Conservation (phyloP, 92 coral and sea anemone species). For the Porites rus region DNA sequence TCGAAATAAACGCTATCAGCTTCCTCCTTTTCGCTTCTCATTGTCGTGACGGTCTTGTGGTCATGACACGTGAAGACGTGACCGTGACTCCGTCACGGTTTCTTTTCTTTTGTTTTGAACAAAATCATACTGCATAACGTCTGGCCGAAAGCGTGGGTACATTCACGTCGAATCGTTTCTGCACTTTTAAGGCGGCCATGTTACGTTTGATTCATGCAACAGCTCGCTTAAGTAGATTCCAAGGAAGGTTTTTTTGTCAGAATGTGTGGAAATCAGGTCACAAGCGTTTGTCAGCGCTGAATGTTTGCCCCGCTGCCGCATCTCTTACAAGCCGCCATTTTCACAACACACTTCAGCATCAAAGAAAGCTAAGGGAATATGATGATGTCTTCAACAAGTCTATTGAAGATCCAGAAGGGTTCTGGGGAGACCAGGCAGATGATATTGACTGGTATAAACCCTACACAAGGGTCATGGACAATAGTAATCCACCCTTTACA, state of each 20-base stretch:
- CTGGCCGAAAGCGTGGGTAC: neutral
- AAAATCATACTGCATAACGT: too few relatives aligned
- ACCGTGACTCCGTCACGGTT: conserved; percentile 3
- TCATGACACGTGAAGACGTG: neutral
- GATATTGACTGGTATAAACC: conserved; percentile 95
- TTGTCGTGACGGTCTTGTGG: too few relatives aligned
- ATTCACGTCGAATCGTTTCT: neutral
- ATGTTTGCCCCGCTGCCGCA: neutral
- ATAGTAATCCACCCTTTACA: conserved; percentile 89
- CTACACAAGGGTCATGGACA: conserved; percentile 74
- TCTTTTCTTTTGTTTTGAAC: neutral
- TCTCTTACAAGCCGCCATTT: conserved; percentile 18
- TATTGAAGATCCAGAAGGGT: conserved; percentile 74
- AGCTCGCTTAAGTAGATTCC: conserved; percentile 7
- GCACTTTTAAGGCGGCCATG: conserved; percentile 11
- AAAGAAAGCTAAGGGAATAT: conserved; percentile 52
- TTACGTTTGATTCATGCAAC: conserved; percentile 14
- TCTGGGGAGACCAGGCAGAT: conserved; percentile 85
- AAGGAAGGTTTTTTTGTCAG: conserved; percentile 17
- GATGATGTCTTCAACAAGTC: conserved; percentile 87
- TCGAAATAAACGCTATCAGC: too few relatives aligned
- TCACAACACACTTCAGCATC: conserved; percentile 25
- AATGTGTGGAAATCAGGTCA: conserved; percentile 12
- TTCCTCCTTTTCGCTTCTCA: too few relatives aligned
- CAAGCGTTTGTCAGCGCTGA: neutral